Conservation (phyloP, 2,797 vertebrate genomes). For the Esox lucius region DNA sequence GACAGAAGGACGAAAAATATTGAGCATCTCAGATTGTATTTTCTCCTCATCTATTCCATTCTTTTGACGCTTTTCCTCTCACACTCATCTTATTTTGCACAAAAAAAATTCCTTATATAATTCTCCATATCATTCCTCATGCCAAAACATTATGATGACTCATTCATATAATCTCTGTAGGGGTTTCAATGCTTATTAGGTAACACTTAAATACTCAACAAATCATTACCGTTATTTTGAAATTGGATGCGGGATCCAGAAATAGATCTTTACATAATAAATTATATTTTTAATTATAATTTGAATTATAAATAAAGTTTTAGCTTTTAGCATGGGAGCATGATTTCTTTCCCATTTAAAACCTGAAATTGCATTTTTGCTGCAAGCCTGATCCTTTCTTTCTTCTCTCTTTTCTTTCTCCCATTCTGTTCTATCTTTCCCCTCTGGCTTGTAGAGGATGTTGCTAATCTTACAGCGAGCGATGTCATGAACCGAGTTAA, state of each 20-base stretch:
- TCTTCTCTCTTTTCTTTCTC: constrained; percentile 65
- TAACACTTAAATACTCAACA: background rate
- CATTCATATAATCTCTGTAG: background rate
- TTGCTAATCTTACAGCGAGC: constrained; percentile 99
- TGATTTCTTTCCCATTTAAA: constrained; percentile 7
- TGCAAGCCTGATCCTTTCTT: constrained; percentile 81
- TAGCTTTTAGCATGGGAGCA: background rate
- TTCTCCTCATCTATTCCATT: constrained; percentile 27
- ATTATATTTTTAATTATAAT: background rate
- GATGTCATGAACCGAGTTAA: constrained; percentile 99
- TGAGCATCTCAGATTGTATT: constrained; percentile 25
- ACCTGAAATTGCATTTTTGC: constrained; percentile 63
- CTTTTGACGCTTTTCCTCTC: constrained; percentile 27
- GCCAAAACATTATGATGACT: background rate
- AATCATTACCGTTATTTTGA: background rate
- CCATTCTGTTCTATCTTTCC: constrained; percentile 59
- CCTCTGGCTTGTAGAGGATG: constrained; percentile 92
- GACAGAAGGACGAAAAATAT: constrained; percentile 36
- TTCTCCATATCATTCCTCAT: background rate
- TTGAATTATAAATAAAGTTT: background rate
- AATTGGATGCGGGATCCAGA: background rate
- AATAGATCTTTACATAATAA: background rate
- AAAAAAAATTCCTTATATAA: background rate
- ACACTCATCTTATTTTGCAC: constrained; percentile 44
- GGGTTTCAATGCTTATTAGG: background rate